These are phyloP conservation scores for Sericinus montela DNA, from an alignment of 2,888 invertebrate species.

Conservation along the genomic window DNA sequence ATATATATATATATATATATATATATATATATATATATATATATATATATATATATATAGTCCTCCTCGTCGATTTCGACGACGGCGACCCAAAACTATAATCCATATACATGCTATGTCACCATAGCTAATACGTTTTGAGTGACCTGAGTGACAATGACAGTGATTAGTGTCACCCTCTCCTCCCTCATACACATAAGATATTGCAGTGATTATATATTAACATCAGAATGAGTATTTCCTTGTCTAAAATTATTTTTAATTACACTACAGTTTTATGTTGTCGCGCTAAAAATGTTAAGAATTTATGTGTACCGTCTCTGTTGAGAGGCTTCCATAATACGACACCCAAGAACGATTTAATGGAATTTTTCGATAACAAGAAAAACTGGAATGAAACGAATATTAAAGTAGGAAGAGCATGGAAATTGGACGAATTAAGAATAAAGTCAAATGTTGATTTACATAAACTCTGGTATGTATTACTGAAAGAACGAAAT, in stretches of 20 bases:
- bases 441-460: slow-evolving; percentile 96
- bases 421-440: slow-evolving; percentile 94
- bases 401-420: slow-evolving; percentile 88
- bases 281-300: slow-evolving; percentile 37
- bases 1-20: too few species aligned
- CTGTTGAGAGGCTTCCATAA: slow-evolving; percentile 42
- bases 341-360: slow-evolving; percentile 58
- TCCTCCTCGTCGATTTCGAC: too few species aligned
- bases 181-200: too few species aligned
- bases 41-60: too few species aligned
- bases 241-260: slow-evolving; percentile 33
- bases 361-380: slow-evolving; percentile 95
- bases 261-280: slow-evolving; percentile 33
- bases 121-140: too few species aligned
- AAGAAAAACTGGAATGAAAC: slow-evolving; percentile 90
- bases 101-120: too few species aligned
- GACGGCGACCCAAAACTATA: too few species aligned
- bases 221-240: slow-evolving; percentile 34
- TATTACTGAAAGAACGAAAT: slow-evolving; percentile 95
- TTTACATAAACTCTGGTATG: slow-evolving; percentile 97
- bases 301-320: slow-evolving; percentile 26
- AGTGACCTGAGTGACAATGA: too few species aligned
- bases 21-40: too few species aligned
- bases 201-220: too few species aligned
- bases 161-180: too few species aligned